phyloP scores from a whole-genome alignment of 2,797 vertebrate genomes.

The Eurystomus glaucurus region DNA sequence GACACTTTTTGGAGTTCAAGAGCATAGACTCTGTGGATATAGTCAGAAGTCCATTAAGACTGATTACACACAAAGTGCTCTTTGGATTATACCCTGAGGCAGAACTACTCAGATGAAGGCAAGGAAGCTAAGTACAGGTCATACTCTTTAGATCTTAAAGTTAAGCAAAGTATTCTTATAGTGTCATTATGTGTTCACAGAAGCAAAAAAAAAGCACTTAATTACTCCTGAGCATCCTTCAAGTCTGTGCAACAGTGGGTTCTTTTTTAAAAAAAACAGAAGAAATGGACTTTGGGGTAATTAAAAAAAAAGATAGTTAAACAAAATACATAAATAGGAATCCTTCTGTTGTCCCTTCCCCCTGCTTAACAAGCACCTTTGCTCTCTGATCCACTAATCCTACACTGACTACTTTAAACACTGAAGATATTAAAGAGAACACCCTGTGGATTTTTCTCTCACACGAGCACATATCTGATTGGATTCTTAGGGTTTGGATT shows the following conservation, averaged over 20 bases:
- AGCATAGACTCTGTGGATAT: neutral
- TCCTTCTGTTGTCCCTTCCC: neutral
- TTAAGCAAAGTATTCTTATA: neutral
- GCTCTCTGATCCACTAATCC: neutral
- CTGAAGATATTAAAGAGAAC: neutral
- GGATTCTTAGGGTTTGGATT: neutral
- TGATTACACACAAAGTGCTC: neutral
- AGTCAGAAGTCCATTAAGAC: neutral
- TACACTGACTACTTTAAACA: neutral
- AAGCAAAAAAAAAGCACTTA: neutral
- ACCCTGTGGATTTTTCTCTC: neutral
- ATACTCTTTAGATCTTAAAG: neutral
- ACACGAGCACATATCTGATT: neutral
- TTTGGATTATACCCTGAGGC: neutral
- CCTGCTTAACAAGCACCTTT: neutral
- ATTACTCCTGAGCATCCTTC: neutral
- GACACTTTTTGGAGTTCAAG: neutral
- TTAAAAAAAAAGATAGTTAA: neutral
- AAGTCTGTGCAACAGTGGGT: neutral
- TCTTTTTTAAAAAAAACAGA: neutral
- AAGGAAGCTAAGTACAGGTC: neutral
- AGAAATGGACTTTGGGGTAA: neutral
- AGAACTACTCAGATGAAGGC: neutral
- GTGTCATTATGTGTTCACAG: accelerated
- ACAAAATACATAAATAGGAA: neutral